phyloP scores from a whole-genome alignment of 2,888 invertebrate genomes.

The Mechanitis mazaeus region DNA sequence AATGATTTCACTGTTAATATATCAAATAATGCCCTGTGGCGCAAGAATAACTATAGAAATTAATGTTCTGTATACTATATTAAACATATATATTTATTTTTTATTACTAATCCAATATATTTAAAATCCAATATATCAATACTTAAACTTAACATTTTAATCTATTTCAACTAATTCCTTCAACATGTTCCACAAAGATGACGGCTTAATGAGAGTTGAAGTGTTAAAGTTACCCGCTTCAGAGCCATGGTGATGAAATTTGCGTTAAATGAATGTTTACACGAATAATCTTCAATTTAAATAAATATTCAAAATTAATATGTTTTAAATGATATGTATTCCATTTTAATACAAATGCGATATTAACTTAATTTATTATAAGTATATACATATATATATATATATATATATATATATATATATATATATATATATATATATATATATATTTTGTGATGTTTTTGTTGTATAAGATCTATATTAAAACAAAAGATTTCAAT shows the following conservation, averaged over 20 bases:
- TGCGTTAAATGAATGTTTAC: constrained; percentile 15
- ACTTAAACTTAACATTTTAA: too few relatives aligned
- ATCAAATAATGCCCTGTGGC: too few relatives aligned
- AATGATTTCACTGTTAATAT: neutral
- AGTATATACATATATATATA: too few relatives aligned
- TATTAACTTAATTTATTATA: too few relatives aligned
- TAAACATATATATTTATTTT: neutral
- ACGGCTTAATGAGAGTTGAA: constrained; percentile 27
- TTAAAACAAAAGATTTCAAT: too few relatives aligned
- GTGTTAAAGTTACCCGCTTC: constrained; percentile 23
- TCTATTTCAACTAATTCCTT: neutral
- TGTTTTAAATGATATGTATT: neutral
- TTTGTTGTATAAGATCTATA: too few relatives aligned
- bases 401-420: too few relatives aligned
- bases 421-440: too few relatives aligned
- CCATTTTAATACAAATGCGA: neutral
- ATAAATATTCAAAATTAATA: neutral
- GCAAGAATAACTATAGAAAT: too few relatives aligned
- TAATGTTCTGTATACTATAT: too few relatives aligned
- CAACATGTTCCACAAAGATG: constrained; percentile 25
- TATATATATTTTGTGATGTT: too few relatives aligned
- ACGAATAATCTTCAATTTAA: constrained; percentile 7
- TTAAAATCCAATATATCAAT: too few relatives aligned
- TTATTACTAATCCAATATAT: neutral
- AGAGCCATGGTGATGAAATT: constrained; percentile 19